A percentile compares a stretch with the other conserved stretches of the same genome.
These are phyloP conservation scores for Ceuthmochares aereus DNA, from an alignment of 2,113 vertebrate genomes.

Conservation along the genomic window DNA sequence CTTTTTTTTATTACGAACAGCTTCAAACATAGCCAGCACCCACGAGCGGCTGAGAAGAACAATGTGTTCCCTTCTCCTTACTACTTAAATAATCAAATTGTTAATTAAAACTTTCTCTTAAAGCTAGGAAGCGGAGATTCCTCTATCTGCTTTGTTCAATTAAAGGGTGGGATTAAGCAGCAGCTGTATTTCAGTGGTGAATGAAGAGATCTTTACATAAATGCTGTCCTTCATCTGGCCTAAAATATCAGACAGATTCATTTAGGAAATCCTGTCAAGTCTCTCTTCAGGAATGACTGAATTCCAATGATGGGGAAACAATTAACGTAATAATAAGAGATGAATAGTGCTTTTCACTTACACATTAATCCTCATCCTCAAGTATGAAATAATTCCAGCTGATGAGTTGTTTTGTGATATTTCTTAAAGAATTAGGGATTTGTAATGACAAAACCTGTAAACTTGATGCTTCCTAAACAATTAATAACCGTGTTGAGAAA, in stretches of 20 bases:
- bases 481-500: background rate
- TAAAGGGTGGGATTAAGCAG: background rate
- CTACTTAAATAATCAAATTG: constrained; percentile 24
- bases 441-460: background rate
- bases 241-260: background rate
- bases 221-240: background rate
- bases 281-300: background rate
- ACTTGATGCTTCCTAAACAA: background rate
- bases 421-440: background rate
- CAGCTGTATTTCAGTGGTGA: background rate
- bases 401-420: background rate
- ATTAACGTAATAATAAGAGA: background rate
- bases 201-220: background rate
- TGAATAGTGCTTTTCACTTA: background rate
- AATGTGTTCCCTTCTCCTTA: background rate
- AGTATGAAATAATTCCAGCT: background rate
- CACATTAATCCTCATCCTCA: background rate
- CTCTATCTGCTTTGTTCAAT: constrained; percentile 8
- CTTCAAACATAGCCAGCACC: background rate
- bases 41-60: background rate
- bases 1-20: background rate
- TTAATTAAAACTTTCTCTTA: constrained; percentile 45
- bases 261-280: background rate
- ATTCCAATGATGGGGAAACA: background rate
- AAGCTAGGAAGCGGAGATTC: background rate